Evolutionary conservation across 1,140 invertebrate genomes (phyloP).

Genomic region (Elymnias hypermnestra): DNA sequence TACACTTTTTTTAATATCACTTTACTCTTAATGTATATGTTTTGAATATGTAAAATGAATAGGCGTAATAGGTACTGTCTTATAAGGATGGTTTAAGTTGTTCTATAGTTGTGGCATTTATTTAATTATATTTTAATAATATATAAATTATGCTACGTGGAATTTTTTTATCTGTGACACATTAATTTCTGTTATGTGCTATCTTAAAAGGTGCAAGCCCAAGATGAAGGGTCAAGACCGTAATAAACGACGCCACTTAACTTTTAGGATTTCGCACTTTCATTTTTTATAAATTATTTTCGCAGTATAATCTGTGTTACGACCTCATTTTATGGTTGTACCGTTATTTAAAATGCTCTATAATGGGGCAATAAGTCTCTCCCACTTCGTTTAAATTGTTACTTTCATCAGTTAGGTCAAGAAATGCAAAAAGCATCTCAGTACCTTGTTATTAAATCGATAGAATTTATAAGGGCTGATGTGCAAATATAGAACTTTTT

Average conservation of each 20-base stretch:
- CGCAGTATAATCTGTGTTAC: conserved; percentile 1
- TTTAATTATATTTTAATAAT: too few relatives aligned
- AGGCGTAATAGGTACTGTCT: too few relatives aligned
- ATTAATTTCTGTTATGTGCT: not conserved
- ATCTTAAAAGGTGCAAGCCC: not conserved
- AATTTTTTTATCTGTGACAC: too few relatives aligned
- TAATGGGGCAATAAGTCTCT: conserved; percentile 13
- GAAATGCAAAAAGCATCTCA: conserved; percentile 25
- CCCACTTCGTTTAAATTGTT: not conserved
- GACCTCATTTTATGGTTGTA: conserved; percentile 3
- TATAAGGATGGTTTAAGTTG: too few relatives aligned
- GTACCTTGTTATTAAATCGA: conserved; percentile 28
- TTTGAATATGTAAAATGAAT: too few relatives aligned
- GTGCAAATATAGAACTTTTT: too few relatives aligned
- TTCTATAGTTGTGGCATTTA: too few relatives aligned
- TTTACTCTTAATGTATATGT: too few relatives aligned
- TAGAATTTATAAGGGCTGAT: too few relatives aligned
- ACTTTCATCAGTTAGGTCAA: conserved; percentile 26
- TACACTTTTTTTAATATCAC: too few relatives aligned
- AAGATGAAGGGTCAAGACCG: not conserved
- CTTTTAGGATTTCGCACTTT: conserved; percentile 7
- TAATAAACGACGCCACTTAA: conserved; percentile 5
- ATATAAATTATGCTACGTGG: too few relatives aligned
- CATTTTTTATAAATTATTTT: conserved; percentile 3
- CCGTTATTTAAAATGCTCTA: conserved; percentile 10